Conservation (phyloP, 2,113 vertebrate genomes). For the Pygoscelis antarcticus region DNA sequence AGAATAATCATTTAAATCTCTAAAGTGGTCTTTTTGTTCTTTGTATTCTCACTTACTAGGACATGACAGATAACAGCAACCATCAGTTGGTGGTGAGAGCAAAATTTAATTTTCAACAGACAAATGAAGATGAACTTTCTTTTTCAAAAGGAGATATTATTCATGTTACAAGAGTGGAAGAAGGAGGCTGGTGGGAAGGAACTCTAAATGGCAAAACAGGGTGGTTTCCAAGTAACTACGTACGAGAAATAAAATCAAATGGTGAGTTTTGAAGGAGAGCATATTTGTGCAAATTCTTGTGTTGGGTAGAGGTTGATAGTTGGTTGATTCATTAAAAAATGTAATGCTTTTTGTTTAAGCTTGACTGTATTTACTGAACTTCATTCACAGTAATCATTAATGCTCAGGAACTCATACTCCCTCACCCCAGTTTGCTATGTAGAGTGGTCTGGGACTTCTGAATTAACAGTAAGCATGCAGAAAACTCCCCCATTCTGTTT, state of each 20-base stretch:
- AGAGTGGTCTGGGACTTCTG: not conserved
- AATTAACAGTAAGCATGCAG: not conserved
- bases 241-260: constrained; percentile 92
- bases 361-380: not conserved
- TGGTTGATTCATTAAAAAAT: not conserved
- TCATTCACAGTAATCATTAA: not conserved
- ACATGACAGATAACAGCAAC: constrained; percentile 96
- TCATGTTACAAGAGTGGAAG: constrained; percentile 91
- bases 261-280: constrained; percentile 76
- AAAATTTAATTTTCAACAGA: constrained; percentile 97
- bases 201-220: constrained; percentile 87
- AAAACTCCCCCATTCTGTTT: not conserved
- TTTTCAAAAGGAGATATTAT: constrained; percentile 95
- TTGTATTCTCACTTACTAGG: constrained; percentile 72
- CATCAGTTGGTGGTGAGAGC: constrained; percentile 91
- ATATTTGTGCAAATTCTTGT: not conserved
- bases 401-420: not conserved
- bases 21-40: not conserved
- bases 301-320: not conserved
- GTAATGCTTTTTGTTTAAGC: not conserved
- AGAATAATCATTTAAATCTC: not conserved
- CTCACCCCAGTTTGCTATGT: fast-evolving
- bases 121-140: constrained; percentile 97
- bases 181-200: constrained; percentile 99
- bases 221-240: constrained; percentile 99